These are phyloP conservation scores for Sinelater perroti DNA, from an alignment of 2,888 invertebrate species.

Conservation along the genomic window DNA sequence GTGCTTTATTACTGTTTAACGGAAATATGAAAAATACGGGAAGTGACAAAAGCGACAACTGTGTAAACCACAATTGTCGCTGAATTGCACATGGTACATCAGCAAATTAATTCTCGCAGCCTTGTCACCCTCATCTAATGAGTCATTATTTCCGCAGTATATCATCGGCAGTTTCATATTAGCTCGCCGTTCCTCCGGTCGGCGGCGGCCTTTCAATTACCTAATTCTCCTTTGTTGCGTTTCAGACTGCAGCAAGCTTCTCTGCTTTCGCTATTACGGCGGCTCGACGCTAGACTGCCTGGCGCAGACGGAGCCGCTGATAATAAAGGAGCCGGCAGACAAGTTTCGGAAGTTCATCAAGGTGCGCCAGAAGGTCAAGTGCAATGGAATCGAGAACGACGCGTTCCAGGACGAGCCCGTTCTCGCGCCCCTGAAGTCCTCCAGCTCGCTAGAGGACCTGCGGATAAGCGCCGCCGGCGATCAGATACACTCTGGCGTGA, in stretches of 20 bases:
- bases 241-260: constrained; percentile 73
- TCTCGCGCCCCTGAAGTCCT: constrained; percentile 48
- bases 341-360: constrained; percentile 64
- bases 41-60: too few relatives aligned
- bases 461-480: constrained; percentile 45
- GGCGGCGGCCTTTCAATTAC: too few relatives aligned
- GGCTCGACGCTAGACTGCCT: constrained; percentile 71
- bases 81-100: too few relatives aligned
- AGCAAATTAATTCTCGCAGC: too few relatives aligned
- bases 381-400: constrained; percentile 58
- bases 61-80: too few relatives aligned
- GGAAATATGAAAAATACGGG: too few relatives aligned
- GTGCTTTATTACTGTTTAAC: too few relatives aligned
- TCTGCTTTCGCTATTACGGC: constrained; percentile 77
- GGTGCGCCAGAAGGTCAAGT: constrained; percentile 59
- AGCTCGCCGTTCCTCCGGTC: too few relatives aligned
- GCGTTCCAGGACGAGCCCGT: constrained; percentile 57
- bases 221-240: constrained; percentile 44
- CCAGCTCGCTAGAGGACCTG: constrained; percentile 56
- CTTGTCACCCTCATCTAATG: too few relatives aligned
- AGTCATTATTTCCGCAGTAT: too few relatives aligned
- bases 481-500: constrained; percentile 51
- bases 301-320: constrained; percentile 71
- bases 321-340: constrained; percentile 67
- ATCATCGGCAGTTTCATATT: too few relatives aligned